Conservation (phyloP, 2,113 vertebrate species). For the Protobothrops flavoviridis region DNA sequence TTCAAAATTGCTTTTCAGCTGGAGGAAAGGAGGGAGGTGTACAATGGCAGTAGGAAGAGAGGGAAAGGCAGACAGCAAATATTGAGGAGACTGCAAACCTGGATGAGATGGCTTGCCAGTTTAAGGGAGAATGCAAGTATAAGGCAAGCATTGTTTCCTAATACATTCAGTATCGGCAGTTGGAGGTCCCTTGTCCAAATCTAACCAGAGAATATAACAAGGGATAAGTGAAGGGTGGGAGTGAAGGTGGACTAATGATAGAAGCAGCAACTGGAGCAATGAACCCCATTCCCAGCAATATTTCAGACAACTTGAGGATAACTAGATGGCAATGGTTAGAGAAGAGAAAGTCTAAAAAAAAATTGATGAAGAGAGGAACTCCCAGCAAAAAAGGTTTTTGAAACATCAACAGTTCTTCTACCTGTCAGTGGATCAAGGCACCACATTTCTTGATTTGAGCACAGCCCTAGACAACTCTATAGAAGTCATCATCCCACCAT, state of each 20-base stretch:
- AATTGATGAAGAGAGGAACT: neutral
- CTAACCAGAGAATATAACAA: neutral
- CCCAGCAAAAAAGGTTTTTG: neutral
- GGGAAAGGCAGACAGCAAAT: neutral
- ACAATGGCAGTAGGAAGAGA: accelerated
- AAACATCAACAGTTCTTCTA: neutral
- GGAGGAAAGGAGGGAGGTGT: slow-evolving; percentile 28
- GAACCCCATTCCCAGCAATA: neutral
- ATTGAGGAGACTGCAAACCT: slow-evolving; percentile 3
- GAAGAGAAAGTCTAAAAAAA: neutral
- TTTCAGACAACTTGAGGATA: neutral
- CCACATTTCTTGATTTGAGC: neutral
- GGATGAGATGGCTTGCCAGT: neutral
- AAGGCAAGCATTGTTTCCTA: neutral
- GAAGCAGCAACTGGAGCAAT: neutral
- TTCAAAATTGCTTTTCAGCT: slow-evolving; percentile 68
- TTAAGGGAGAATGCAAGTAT: neutral
- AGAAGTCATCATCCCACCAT: neutral
- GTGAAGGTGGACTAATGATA: neutral
- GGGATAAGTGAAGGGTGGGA: neutral
- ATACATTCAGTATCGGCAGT: neutral
- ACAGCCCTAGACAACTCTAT: neutral
- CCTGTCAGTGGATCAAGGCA: neutral
- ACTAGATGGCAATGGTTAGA: neutral
- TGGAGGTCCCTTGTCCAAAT: neutral